Percentiles rank a stretch among this genome's conserved stretches.
Evolutionary conservation across 2,797 vertebrate genomes (phyloP).

Genomic region (Danio tinwini): DNA sequence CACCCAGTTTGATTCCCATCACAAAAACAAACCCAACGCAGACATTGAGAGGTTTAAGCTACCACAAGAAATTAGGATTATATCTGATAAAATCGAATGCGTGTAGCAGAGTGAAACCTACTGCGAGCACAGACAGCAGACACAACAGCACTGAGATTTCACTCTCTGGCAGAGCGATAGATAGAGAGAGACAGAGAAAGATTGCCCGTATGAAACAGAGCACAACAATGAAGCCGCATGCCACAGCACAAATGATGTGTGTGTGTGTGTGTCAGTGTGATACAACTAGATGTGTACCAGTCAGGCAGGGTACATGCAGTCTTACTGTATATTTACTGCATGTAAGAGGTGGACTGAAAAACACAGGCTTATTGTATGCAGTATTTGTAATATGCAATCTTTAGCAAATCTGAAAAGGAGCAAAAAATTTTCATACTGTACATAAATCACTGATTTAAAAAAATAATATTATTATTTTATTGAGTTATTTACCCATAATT

Average conservation of each 20-base stretch:
- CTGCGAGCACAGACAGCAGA: conserved; percentile 25
- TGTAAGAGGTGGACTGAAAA: background rate
- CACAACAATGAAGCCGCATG: conserved; percentile 47
- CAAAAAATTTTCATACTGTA: too few species aligned
- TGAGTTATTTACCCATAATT: too few species aligned
- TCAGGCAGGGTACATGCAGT: conserved; percentile 14
- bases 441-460: too few species aligned
- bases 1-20: background rate
- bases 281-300: background rate
- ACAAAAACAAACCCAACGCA: background rate
- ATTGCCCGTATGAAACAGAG: conserved; percentile 5
- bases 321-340: background rate
- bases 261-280: background rate
- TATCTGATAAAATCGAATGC: background rate
- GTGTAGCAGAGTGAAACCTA: conserved; percentile 1
- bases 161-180: background rate
- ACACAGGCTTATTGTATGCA: background rate
- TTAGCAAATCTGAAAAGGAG: too few species aligned
- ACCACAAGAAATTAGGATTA: background rate
- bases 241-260: conserved; percentile 27
- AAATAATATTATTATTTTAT: too few species aligned
- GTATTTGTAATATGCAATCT: background rate
- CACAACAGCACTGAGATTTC: conserved; percentile 34
- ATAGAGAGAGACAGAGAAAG: conserved; percentile 23
- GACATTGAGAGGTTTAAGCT: background rate